Percentiles rank a stretch among this genome's conserved stretches.
These are phyloP conservation scores for Eupithecia pulchellata DNA, from an alignment of 2,888 invertebrate genomes.

Conservation along the genomic window DNA sequence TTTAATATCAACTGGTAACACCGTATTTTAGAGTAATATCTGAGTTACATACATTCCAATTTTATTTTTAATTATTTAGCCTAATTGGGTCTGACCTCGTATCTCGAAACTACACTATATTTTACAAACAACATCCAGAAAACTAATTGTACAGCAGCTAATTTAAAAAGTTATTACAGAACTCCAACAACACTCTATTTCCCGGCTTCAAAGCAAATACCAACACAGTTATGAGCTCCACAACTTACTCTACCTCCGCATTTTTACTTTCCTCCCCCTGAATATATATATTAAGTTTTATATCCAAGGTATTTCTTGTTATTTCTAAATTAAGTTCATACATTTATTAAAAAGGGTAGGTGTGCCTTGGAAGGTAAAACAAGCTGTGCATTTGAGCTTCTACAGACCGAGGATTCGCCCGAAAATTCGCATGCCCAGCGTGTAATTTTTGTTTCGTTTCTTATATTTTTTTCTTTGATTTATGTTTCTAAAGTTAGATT, in stretches of 20 bases:
- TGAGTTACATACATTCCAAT: neutral
- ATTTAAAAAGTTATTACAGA: constrained; percentile 11
- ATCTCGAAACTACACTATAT: neutral
- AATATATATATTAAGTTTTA: constrained; percentile 63
- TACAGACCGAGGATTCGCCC: neutral
- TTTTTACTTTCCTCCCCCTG: constrained; percentile 47
- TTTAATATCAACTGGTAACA: no score
- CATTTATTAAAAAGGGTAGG: constrained; percentile 40
- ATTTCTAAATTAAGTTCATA: constrained; percentile 36
- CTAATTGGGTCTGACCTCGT: neutral
- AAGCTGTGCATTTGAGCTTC: neutral
- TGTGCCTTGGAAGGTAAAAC: neutral
- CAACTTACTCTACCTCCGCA: constrained; percentile 42
- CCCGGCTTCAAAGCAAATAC: constrained; percentile 4
- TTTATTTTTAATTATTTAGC: neutral
- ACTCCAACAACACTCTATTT: neutral
- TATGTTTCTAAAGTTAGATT: no score
- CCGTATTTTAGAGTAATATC: neutral
- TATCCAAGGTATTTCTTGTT: constrained; percentile 55
- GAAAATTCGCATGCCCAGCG: neutral
- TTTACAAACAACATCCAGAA: neutral
- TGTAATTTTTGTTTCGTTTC: no score
- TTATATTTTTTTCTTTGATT: no score
- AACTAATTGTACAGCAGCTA: constrained; percentile 5
- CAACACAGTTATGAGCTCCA: constrained; percentile 25